phyloP scores from a whole-genome alignment of 2,888 invertebrate species.

The Andrena bucephala region DNA sequence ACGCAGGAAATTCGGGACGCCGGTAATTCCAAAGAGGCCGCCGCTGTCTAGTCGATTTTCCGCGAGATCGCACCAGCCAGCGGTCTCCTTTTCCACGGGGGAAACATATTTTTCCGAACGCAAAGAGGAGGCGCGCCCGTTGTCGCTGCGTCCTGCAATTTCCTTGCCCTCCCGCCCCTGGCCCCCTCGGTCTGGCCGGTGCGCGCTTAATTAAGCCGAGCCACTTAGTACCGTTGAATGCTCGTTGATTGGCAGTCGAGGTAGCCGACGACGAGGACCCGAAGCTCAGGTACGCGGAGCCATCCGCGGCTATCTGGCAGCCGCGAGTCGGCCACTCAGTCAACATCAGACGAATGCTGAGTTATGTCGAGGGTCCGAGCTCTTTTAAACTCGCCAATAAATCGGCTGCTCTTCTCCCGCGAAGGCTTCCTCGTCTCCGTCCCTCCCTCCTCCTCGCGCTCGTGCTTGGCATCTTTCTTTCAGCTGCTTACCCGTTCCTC shows the following conservation, averaged over 20 bases:
- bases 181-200: slow-evolving; percentile 48
- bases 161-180: slow-evolving; percentile 32
- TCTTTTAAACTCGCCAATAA: slow-evolving; percentile 82
- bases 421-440: slow-evolving; percentile 60
- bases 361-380: slow-evolving; percentile 81
- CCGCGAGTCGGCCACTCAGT: slow-evolving; percentile 79
- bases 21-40: slow-evolving; percentile 51
- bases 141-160: slow-evolving; percentile 49
- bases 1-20: not conserved
- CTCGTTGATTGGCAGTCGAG: slow-evolving; percentile 79
- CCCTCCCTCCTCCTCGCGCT: slow-evolving; percentile 36
- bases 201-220: slow-evolving; percentile 79
- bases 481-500: slow-evolving; percentile 38
- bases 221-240: slow-evolving; percentile 80
- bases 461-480: slow-evolving; percentile 33
- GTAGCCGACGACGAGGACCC: slow-evolving; percentile 66
- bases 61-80: slow-evolving; percentile 51
- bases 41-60: slow-evolving; percentile 61
- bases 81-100: slow-evolving; percentile 8
- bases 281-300: slow-evolving; percentile 65
- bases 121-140: slow-evolving; percentile 43
- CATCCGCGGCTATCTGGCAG: slow-evolving; percentile 69
- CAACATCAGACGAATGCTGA: slow-evolving; percentile 79
- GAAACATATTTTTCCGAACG: slow-evolving; percentile 61
- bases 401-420: slow-evolving; percentile 73